These are phyloP conservation scores for Plutomurus gul DNA, from an alignment of 1,140 invertebrate genomes.

Conservation along the genomic window DNA sequence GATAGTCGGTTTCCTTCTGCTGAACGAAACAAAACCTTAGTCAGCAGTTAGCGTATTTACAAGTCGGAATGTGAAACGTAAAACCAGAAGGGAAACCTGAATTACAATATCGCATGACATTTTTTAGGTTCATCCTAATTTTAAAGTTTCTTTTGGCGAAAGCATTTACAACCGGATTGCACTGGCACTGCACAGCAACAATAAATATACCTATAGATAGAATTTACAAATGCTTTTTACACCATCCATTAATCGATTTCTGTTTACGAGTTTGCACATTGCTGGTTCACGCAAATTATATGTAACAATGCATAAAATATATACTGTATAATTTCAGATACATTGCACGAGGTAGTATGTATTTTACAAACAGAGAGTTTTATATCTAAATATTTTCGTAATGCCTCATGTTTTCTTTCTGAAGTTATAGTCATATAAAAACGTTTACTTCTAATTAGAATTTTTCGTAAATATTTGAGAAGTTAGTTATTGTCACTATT, in stretches of 20 bases:
- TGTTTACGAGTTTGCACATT: background rate
- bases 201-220: background rate
- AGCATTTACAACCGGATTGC: background rate
- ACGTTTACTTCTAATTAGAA: too few relatives aligned
- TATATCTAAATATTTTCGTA: too few relatives aligned
- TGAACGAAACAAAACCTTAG: too few relatives aligned
- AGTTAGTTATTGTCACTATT: too few relatives aligned
- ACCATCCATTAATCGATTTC: constrained; percentile 19
- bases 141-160: background rate
- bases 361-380: too few relatives aligned
- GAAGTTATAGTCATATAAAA: too few relatives aligned
- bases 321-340: too few relatives aligned
- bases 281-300: background rate
- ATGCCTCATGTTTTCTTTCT: too few relatives aligned
- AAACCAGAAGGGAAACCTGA: constrained; percentile 2
- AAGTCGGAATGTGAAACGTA: background rate
- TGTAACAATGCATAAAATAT: background rate
- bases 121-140: constrained; percentile 29
- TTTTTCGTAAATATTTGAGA: too few relatives aligned
- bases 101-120: constrained; percentile 29
- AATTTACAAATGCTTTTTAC: background rate
- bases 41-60: background rate
- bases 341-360: too few relatives aligned
- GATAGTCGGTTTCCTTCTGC: too few relatives aligned
- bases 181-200: background rate